Base-by-base conservation (phyloP, 2,888 invertebrate genomes). In the Oligia fasciuncula region DNA sequence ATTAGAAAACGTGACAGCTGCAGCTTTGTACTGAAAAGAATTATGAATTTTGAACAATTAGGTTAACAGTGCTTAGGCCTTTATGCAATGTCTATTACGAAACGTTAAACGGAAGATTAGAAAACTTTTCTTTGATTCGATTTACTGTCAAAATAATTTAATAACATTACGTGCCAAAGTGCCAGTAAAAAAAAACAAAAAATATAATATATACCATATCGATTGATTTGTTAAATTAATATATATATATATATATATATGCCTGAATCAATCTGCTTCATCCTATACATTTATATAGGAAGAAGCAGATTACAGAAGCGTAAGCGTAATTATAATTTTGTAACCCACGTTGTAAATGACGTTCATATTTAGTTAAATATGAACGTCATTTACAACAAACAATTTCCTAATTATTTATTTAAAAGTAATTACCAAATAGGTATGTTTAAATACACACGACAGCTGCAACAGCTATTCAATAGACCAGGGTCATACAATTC, bases 1-100 rank as follows among this genome's bases (percentile, higher is more conserved):
- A 73, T 51, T 69, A 57, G 79, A 73, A 83, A 82, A 80, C 69
- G 79, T 75, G 76, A 77, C 76, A 70, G 69, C 68, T 73, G 14
- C 40, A 67, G 71, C 54, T 62, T 72, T 73, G 57, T 23, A 66
- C 65, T 79, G 40, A 76, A 69, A 79, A 75, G 11, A 71, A 73
- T 73, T 68, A 67, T 62, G 17, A 67, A 71, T 67, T 87, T 62
- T 70, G 54, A 63, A 78, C 43, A 80, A 85, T 76, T 73, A 67
- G 67, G 68, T 73, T 72, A 80, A 57, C 51, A 76, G 13, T 63
- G 46, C 40, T 51, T 72, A 63, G 54, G n/a, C 13, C 35, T 72
- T 73, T 62, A 70, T 65, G 68, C 49, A 65, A 80, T 67, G 23
- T 9, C 11, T 19, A 57, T 73, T 63, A 81, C 11, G n/a, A 14